Base-by-base conservation (phyloP, 2,797 vertebrate species). In the Graptemys geographica region DNA sequence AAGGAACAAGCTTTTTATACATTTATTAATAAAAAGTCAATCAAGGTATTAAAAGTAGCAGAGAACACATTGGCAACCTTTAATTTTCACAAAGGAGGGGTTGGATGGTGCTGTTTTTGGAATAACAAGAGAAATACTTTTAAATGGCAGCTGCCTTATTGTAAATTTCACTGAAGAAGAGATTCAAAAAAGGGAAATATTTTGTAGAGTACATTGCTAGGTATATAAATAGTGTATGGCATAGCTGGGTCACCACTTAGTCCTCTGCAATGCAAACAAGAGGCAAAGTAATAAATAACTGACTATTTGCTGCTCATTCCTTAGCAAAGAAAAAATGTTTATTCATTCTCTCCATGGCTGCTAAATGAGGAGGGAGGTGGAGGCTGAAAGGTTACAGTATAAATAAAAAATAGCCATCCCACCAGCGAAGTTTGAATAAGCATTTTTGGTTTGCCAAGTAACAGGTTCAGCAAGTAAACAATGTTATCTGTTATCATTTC, bases 361-460 rank as follows among this genome's bases (percentile, higher is more conserved):
- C 27, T 82, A 79, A 92, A 57, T 41, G 51, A 84, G 52, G 23
- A 33, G 11, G 9, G 47, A 53, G 37, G 4, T 5, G 8, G 72
- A 41, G 72, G 88, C 56, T 83, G 86, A 72, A 90, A 86, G 72
- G 72, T 25, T 49, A 47, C 44, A 49, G 7, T 49, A 28, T 78
- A 47, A 76, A 47, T 28, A 49, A 49, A 78, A 74, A 28, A 28
- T 28, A 78, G 74, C 3, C 37, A 15, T 28, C 27, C 21, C 62
- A 78, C 47, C 69, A 56, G 7, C 44, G 65, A 84, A 21, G 47
- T 28, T 56, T 28, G 2, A 82, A 0, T 49, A 69, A 65, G 44
- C 55, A 23, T 49, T 90, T 94, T 72, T 86, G 80, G 51, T 86
- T 84, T 49, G 59, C 69, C 76, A 16, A 74, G 59, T 49, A 84